phyloP scores from a whole-genome alignment of 1,140 invertebrate genomes.

The Pachypeltis micranthus region DNA sequence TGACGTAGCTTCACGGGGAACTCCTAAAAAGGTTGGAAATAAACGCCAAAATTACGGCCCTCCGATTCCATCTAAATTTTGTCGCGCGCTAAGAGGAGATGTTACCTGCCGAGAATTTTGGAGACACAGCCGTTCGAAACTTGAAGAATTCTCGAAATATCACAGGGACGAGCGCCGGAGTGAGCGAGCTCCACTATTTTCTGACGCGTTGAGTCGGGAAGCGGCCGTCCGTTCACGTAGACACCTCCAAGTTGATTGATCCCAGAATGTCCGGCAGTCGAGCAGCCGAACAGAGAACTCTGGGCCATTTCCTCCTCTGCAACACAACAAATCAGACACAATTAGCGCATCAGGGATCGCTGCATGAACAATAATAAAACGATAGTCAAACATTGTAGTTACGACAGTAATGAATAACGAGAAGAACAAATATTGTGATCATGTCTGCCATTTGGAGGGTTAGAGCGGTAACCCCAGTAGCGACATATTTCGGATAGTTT shows the following conservation, averaged over 20 bases:
- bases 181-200: conserved; percentile 97
- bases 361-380: no score
- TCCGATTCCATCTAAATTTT: no score
- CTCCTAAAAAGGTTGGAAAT: no score
- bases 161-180: conserved; percentile 91
- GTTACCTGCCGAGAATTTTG: conserved; percentile 87
- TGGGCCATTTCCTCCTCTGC: conserved; percentile 27
- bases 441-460: no score
- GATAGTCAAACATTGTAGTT: no score
- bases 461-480: no score
- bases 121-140: conserved; percentile 93
- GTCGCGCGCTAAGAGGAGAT: neutral
- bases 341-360: no score
- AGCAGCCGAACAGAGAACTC: conserved; percentile 55
- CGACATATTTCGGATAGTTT: no score
- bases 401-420: no score
- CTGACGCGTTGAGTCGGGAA: conserved; percentile 92
- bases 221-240: conserved; percentile 92
- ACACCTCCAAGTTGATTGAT: conserved; percentile 97
- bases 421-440: no score
- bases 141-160: conserved; percentile 93
- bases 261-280: conserved; percentile 80
- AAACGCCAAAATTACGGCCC: no score
- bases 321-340: neutral
- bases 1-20: no score